Evolutionary conservation across 2,113 vertebrate species (phyloP).

Genomic region (Leptodactylus fuscus): DNA sequence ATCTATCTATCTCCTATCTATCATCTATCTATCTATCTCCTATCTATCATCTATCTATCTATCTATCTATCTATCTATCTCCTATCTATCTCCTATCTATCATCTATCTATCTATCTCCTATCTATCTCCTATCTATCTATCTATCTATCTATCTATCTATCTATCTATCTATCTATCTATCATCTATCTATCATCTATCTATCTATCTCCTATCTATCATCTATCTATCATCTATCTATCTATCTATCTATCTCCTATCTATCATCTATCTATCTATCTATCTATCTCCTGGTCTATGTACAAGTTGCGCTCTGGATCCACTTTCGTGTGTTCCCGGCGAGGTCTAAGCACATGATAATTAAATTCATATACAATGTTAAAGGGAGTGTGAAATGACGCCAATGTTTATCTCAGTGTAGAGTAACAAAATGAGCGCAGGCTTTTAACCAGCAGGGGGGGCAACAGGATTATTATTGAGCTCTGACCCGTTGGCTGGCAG

Average conservation of each 20-base stretch:
- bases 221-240: neutral
- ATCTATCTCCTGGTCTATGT: too few relatives aligned
- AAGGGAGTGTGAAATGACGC: slow-evolving; percentile 76
- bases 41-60: too few relatives aligned
- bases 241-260: slow-evolving; percentile 2
- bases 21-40: too few relatives aligned
- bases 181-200: neutral
- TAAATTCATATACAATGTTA: slow-evolving; percentile 70
- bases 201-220: neutral
- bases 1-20: too few relatives aligned
- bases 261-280: too few relatives aligned
- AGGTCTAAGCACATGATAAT: slow-evolving; percentile 68
- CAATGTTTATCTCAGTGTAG: slow-evolving; percentile 74
- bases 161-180: too few relatives aligned
- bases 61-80: too few relatives aligned
- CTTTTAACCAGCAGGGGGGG: slow-evolving; percentile 84
- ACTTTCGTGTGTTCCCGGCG: slow-evolving; percentile 56
- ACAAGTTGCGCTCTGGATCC: slow-evolving; percentile 27
- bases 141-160: too few relatives aligned
- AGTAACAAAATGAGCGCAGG: slow-evolving; percentile 73
- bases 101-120: too few relatives aligned
- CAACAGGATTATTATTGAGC: slow-evolving; percentile 81
- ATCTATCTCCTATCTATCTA: too few relatives aligned
- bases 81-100: too few relatives aligned
- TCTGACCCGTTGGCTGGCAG: slow-evolving; percentile 71